phyloP scores from a whole-genome alignment of 2,113 vertebrate species.

The Leptodactylus fuscus region DNA sequence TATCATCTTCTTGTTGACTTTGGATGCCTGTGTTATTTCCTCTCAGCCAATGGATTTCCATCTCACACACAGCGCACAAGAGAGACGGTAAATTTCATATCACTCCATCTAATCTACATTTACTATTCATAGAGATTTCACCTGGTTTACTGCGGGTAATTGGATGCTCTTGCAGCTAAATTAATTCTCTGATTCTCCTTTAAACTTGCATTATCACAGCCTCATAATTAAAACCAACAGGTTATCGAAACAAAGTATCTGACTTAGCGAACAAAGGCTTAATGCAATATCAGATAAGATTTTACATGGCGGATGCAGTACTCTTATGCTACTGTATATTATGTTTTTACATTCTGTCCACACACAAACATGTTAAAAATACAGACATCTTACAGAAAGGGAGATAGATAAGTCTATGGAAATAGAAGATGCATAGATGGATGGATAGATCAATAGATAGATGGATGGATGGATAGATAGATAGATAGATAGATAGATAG shows the following conservation, averaged over 20 bases:
- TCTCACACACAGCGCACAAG: slow-evolving; percentile 36
- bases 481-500: no score
- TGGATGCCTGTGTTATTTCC: slow-evolving; percentile 47
- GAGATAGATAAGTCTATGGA: background rate
- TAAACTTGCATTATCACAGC: slow-evolving; percentile 49
- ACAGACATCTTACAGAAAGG: background rate
- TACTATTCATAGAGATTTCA: slow-evolving; percentile 59
- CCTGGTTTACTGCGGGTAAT: slow-evolving; percentile 59
- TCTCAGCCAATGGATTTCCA: slow-evolving; percentile 45
- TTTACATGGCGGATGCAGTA: background rate
- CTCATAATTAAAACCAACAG: slow-evolving; percentile 57
- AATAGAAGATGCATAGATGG: no score
- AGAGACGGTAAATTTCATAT: slow-evolving; percentile 57
- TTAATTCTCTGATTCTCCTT: slow-evolving; percentile 55
- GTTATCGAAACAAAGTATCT: slow-evolving; percentile 52
- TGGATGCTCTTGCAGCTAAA: slow-evolving; percentile 53
- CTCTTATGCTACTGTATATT: background rate
- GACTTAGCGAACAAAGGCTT: slow-evolving; percentile 27
- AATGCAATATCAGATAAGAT: slow-evolving; percentile 22
- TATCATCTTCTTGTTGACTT: slow-evolving; percentile 58
- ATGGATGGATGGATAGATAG: no score
- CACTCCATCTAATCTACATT: slow-evolving; percentile 58
- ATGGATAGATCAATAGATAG: no score
- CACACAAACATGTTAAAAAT: no score
- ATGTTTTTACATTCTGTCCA: background rate